Percentiles rank a stretch among this genome's conserved stretches.
phyloP scores from a whole-genome alignment of 1,140 invertebrate genomes.

The Tribolium madens region DNA sequence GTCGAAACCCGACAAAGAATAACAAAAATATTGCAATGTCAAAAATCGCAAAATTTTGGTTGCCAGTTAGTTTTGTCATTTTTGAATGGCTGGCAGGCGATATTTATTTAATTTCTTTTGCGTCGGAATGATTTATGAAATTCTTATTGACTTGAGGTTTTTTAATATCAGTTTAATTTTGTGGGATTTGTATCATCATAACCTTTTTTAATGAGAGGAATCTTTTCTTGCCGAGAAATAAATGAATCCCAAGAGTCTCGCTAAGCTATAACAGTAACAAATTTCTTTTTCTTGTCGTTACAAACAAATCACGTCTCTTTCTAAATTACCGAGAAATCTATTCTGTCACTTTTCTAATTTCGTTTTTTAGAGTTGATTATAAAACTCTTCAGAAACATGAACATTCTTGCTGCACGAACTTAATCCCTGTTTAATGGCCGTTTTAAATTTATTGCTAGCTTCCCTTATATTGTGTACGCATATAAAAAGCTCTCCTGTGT shows the following conservation, averaged over 20 bases:
- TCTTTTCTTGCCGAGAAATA: neutral
- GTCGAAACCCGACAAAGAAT: too few species aligned
- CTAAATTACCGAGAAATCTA: neutral
- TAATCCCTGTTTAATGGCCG: neutral
- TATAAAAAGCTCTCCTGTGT: neutral
- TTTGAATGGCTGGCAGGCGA: neutral
- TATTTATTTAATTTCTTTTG: too few species aligned
- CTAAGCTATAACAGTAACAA: neutral
- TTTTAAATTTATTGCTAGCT: neutral
- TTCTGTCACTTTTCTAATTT: neutral
- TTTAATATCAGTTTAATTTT: too few species aligned
- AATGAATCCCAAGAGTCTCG: neutral
- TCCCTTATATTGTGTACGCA: neutral
- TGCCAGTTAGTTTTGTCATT: neutral
- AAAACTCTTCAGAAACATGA: too few species aligned
- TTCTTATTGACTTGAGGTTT: too few species aligned
- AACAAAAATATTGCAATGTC: too few species aligned
- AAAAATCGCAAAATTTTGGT: too few species aligned
- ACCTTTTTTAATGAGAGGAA: neutral
- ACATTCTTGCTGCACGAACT: neutral
- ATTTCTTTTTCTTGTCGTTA: neutral
- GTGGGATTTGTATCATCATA: neutral
- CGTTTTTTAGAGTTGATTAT: neutral
- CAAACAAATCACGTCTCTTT: neutral
- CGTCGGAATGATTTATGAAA: too few species aligned